Conservation (phyloP, 2,113 vertebrate species). For the Anarrhichthys ocellatus region DNA sequence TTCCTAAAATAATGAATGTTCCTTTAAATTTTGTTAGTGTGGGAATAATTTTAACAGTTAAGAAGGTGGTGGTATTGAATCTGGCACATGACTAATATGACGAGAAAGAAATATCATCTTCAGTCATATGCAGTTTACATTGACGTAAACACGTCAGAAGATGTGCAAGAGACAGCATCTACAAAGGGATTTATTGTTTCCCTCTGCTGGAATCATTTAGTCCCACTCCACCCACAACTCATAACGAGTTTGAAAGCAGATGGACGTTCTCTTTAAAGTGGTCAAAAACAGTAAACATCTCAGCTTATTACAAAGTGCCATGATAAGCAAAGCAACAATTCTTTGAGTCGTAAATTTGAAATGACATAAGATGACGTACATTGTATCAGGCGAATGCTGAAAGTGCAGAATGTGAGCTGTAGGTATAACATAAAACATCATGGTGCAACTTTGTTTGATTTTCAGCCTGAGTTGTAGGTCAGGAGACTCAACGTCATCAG, state of each 20-base stretch:
- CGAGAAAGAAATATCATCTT: slow-evolving; percentile 19
- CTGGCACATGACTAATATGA: slow-evolving; percentile 1
- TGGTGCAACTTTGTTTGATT: slow-evolving; percentile 14
- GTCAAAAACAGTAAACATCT: slow-evolving; percentile 25
- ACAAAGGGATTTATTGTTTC: slow-evolving; percentile 41
- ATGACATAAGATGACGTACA: neutral
- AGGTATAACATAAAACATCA: neutral
- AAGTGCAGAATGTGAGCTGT: neutral
- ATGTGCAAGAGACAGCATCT: slow-evolving; percentile 26
- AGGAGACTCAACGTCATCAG: slow-evolving; percentile 70
- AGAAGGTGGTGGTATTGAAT: neutral
- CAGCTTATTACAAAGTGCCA: neutral
- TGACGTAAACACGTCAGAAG: slow-evolving; percentile 29
- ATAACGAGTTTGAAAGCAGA: slow-evolving; percentile 29
- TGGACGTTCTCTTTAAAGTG: slow-evolving; percentile 32
- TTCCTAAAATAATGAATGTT: neutral
- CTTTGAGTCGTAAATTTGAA: slow-evolving; percentile 10
- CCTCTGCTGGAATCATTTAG: slow-evolving; percentile 40
- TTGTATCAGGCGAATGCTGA: neutral
- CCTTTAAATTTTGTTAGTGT: neutral
- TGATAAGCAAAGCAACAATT: neutral
- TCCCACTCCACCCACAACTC: slow-evolving; percentile 4
- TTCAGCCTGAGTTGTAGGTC: neutral
- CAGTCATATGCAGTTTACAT: slow-evolving; percentile 28
- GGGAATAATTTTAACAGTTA: slow-evolving; percentile 2